A percentile compares a stretch with the other conserved stretches of the same genome.
Conservation (phyloP, 2,888 invertebrate species). For the Agonopterix alstromeriana region DNA sequence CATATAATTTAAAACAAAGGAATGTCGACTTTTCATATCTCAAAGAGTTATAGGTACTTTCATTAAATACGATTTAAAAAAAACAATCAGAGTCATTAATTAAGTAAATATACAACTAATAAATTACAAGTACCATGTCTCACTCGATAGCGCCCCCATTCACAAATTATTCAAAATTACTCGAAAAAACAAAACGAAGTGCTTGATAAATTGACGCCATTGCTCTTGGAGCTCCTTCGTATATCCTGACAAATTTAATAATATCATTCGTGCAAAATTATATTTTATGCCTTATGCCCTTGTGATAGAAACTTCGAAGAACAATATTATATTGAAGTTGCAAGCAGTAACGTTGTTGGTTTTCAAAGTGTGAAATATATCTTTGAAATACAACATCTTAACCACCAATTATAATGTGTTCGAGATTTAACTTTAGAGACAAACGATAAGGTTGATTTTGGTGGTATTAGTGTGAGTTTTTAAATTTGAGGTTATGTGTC, state of each 20-base stretch:
- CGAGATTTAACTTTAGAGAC: slow-evolving; percentile 16
- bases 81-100: slow-evolving; percentile 29
- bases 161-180: slow-evolving; percentile 63
- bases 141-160: slow-evolving; percentile 46
- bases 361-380: slow-evolving; percentile 29
- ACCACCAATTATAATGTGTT: slow-evolving; percentile 3
- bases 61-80: slow-evolving; percentile 3
- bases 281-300: slow-evolving; percentile 17
- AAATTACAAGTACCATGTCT: slow-evolving; percentile 42
- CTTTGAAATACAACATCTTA: slow-evolving; percentile 20
- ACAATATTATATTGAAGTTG: slow-evolving; percentile 7
- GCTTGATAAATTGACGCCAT: slow-evolving; percentile 52
- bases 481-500: slow-evolving; percentile 44
- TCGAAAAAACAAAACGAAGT: slow-evolving; percentile 40
- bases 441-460: slow-evolving; percentile 15
- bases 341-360: not conserved
- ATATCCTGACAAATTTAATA: slow-evolving; percentile 18
- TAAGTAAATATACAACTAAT: slow-evolving; percentile 45
- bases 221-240: slow-evolving; percentile 33
- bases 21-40: too few relatives aligned
- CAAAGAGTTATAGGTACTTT: not conserved
- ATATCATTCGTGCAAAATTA: slow-evolving; percentile 1
- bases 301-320: slow-evolving; percentile 7
- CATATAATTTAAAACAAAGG: too few relatives aligned
- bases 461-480: slow-evolving; percentile 3